Base-by-base conservation (phyloP, 1,140 invertebrate species). In the Bemisia tabaci region DNA sequence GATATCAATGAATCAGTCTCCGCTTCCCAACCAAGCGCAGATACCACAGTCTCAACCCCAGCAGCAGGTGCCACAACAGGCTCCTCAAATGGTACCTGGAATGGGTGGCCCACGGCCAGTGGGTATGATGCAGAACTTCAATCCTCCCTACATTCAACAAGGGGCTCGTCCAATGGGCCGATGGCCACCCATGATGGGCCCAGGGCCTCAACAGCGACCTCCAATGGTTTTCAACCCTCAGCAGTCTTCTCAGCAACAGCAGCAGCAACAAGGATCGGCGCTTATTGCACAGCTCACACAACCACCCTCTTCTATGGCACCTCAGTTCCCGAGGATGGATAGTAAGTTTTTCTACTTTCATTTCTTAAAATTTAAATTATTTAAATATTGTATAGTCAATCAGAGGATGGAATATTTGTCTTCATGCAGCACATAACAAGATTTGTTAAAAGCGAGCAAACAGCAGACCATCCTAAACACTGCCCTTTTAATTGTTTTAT, bases 271-370 rank as follows among this genome's bases (percentile, higher is more conserved):
- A 48, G 68, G 65, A 26, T 86, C 84, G 68, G 83, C 85, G 2
- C 73, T 87, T 0, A 85, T 87, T 68, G 84, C 87, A 0, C 88
- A 89, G 67, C 77, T 88, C 0, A 84, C 84, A 26, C 84, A 85
- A 61, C 85, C 86, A 2, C 84, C 85, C 1, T 79, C 79, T 22
- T 75, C 79, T 0, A 78, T 84, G 70, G 79, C 78, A 26, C 74
- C 77, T 22, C 71, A 70, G 33, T 72, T 72, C 25, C 67, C 67
- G 76, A 75, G 66, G 68, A 70, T 17, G 74, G 72, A 22, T 75
- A 76, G 9, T 76, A 79, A 68, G 67, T 78, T 48, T 48, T 48
- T 9, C 17, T 48, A 9, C 17, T 9, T 48, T 48, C 17, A 48
- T 48, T 48, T 48, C 17, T 48, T 48, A 48, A 48, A 48, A 48